These are phyloP conservation scores for Neoaliturus tenellus DNA, from an alignment of 2,888 invertebrate species.

Conservation along the genomic window DNA sequence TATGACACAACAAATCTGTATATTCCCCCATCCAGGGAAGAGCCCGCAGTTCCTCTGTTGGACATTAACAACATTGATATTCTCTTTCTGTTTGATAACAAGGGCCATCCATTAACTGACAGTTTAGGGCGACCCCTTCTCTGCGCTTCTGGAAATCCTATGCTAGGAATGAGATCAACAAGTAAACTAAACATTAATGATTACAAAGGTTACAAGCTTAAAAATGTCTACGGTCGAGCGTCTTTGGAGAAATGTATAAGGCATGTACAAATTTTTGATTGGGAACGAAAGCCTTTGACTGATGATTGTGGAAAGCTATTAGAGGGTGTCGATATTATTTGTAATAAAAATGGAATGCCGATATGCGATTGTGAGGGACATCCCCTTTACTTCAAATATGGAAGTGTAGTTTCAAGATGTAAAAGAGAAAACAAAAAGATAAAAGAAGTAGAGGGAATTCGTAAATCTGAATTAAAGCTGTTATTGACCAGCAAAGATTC, in stretches of 20 bases:
- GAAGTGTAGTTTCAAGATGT: background rate
- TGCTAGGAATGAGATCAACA: slow-evolving; percentile 30
- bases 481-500: background rate
- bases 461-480: background rate
- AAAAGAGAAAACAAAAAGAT: background rate
- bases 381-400: slow-evolving; percentile 37
- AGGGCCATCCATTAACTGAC: slow-evolving; percentile 45
- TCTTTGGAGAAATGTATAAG: slow-evolving; percentile 41
- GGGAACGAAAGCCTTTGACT: background rate
- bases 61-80: slow-evolving; percentile 35
- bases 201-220: background rate
- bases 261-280: slow-evolving; percentile 47
- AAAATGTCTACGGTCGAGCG: slow-evolving; percentile 15
- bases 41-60: slow-evolving; percentile 24
- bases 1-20: slow-evolving; percentile 21
- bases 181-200: background rate
- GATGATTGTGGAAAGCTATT: slow-evolving; percentile 28
- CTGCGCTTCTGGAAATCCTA: slow-evolving; percentile 1
- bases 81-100: slow-evolving; percentile 43
- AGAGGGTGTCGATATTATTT: background rate
- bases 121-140: slow-evolving; percentile 29
- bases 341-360: slow-evolving; percentile 45
- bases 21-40: slow-evolving; percentile 12
- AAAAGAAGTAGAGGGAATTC: background rate
- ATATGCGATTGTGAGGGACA: background rate